Base-by-base conservation (phyloP, 2,797 vertebrate genomes). In the Catostomus latipinnis region DNA sequence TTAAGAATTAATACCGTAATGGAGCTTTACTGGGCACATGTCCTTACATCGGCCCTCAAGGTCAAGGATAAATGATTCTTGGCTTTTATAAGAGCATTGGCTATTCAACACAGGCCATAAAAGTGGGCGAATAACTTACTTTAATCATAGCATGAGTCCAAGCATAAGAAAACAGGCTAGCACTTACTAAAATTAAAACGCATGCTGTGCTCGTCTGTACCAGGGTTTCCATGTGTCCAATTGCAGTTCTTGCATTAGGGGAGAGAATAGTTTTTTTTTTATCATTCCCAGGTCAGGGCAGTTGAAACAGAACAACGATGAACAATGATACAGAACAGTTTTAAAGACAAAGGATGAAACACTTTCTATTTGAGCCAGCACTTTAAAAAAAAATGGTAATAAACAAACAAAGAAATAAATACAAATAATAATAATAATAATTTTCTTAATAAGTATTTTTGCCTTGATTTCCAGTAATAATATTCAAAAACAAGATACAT, bases 201-300 rank as follows among this genome's bases (percentile, higher is more conserved):
- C 67, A 68, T 80, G 58, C 18, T 62, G 67, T n/a, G 48, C 70
- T 80, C 58, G 18, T 79, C 71, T 61, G 46, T 53, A 46, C 52
- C 77, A 76, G 70, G 11, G 45, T 56, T 74, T 76, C 45, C 76
- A 12, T 75, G 45, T 46, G 58, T 74, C 62, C 74, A 53, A 78
- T 75, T 75, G 73, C 71, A 81, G 78, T 53, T 71, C 74, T 73
- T 11, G 78, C 46, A 1, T 60, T 68, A 54, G 63, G 66, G 46
- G 72, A 60, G 9, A 46, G 16, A 62, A 61, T 46, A 43, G 13
- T 78, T 74, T 71, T 49, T 61, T 83, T 78, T 22, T 81, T 75
- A 81, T 79, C 74, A 81, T 50, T 73, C 75, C 68, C 75, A 76
- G 81, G 81, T 81, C 67, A 83, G 66, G 67, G 13, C 61, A 78